These are phyloP conservation scores for Napeogenes inachia DNA, from an alignment of 2,888 invertebrate genomes.

Conservation along the genomic window DNA sequence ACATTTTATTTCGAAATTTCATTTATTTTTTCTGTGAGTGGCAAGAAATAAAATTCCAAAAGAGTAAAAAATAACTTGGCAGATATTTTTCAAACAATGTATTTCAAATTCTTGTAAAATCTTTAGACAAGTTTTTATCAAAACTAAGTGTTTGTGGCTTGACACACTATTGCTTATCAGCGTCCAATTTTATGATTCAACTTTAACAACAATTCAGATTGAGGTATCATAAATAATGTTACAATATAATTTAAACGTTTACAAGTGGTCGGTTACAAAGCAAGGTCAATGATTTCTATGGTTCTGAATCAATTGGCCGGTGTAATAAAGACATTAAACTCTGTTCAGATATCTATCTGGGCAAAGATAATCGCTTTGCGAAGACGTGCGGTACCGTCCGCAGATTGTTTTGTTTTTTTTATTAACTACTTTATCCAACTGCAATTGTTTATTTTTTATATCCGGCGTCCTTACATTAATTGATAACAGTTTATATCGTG, in stretches of 20 bases:
- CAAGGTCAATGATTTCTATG: slow-evolving; percentile 18
- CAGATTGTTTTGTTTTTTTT: slow-evolving; percentile 2
- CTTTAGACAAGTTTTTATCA: no score
- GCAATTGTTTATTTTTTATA: not conserved
- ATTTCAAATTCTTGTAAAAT: no score
- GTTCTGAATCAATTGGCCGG: slow-evolving; percentile 57
- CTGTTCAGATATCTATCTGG: slow-evolving; percentile 22
- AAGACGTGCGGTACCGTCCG: slow-evolving; percentile 18
- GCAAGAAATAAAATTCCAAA: no score
- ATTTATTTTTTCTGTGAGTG: no score
- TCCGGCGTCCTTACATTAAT: not conserved
- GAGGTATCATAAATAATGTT: slow-evolving; percentile 31
- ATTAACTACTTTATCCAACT: not conserved
- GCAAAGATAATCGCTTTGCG: slow-evolving; percentile 23
- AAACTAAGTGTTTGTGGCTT: no score
- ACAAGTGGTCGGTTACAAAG: slow-evolving; percentile 18
- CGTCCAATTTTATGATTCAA: no score
- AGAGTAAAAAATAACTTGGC: no score
- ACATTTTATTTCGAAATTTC: no score
- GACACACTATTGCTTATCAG: no score
- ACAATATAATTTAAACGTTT: slow-evolving; percentile 19
- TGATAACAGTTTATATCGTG: no score
- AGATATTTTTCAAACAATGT: no score
- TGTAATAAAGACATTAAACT: slow-evolving; percentile 66
- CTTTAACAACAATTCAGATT: slow-evolving; percentile 31